A percentile compares a stretch with the other conserved stretches of the same genome.
Evolutionary conservation across 2,113 vertebrate genomes (phyloP).

Genomic region (Anolis carolinensis): DNA sequence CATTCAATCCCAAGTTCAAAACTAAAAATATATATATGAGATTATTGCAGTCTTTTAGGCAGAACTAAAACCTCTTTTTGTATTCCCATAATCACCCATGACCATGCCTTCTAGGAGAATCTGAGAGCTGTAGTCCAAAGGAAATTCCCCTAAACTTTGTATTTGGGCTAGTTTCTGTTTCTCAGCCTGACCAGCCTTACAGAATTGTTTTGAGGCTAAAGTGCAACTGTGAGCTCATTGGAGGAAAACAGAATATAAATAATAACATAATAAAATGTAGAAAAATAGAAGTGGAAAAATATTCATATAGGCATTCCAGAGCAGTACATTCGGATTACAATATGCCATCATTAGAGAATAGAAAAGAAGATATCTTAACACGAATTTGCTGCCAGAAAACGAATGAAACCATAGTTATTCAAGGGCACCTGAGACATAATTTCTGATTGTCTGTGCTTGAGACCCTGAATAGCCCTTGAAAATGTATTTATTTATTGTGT

Average conservation of each 20-base stretch:
- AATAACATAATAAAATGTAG: not conserved
- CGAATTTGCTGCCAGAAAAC: not conserved
- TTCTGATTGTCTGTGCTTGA: not conserved
- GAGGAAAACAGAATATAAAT: not conserved
- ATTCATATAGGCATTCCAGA: too few species aligned
- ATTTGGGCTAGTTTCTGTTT: not conserved
- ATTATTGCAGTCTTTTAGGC: not conserved
- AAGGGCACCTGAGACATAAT: not conserved
- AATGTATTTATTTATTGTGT: too few species aligned
- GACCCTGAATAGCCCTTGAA: not conserved
- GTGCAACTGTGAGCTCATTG: not conserved
- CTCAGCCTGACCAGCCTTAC: not conserved
- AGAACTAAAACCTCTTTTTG: too few species aligned
- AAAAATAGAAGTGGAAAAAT: not conserved
- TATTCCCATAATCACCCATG: too few species aligned
- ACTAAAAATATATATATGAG: not conserved
- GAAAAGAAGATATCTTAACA: not conserved
- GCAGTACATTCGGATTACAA: not conserved
- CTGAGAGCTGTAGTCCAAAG: too few species aligned
- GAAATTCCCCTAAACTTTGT: too few species aligned
- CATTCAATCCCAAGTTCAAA: not conserved
- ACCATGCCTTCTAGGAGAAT: too few species aligned
- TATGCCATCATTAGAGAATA: not conserved
- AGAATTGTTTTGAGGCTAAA: not conserved
- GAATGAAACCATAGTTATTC: not conserved